Evolutionary conservation across 1,140 invertebrate species (phyloP).

Genomic region (Bombus waltoni): DNA sequence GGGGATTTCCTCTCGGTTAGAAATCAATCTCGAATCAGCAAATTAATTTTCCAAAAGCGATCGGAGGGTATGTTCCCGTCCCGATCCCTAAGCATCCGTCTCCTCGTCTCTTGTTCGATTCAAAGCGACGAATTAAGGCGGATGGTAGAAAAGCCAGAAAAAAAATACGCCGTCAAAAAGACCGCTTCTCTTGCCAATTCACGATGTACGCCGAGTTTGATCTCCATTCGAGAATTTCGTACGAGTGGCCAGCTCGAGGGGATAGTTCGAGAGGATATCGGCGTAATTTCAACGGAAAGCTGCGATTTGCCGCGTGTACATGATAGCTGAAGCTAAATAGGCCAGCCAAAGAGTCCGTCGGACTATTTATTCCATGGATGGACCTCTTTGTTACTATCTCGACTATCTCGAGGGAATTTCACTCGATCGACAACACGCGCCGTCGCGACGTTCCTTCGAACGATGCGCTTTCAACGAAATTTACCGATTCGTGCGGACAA

Average conservation of each 20-base stretch:
- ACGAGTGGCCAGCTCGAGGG: not conserved
- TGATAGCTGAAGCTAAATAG: not conserved
- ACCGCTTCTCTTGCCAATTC: not conserved
- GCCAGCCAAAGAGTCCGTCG: not conserved
- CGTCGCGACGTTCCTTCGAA: too few species aligned
- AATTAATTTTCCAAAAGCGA: too few species aligned
- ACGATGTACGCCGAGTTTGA: slow-evolving; percentile 8
- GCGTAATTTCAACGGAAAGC: slow-evolving; percentile 11
- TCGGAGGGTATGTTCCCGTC: too few species aligned
- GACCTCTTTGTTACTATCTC: not conserved
- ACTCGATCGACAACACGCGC: not conserved
- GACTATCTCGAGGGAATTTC: not conserved
- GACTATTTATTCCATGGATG: not conserved
- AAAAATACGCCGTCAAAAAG: too few species aligned
- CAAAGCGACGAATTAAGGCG: not conserved
- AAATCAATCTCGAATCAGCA: too few species aligned
- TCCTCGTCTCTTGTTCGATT: not conserved
- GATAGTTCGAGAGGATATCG: not conserved
- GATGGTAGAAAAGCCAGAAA: not conserved
- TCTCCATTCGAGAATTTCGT: slow-evolving; percentile 4
- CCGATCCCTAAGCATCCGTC: not conserved
- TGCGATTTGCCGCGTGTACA: slow-evolving; percentile 25
- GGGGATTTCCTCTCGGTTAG: too few species aligned
- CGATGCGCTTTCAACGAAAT: too few species aligned
- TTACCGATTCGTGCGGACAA: too few species aligned